These are phyloP conservation scores for Drosophila merina DNA, from an alignment of 2,888 invertebrate species.

Conservation along the genomic window DNA sequence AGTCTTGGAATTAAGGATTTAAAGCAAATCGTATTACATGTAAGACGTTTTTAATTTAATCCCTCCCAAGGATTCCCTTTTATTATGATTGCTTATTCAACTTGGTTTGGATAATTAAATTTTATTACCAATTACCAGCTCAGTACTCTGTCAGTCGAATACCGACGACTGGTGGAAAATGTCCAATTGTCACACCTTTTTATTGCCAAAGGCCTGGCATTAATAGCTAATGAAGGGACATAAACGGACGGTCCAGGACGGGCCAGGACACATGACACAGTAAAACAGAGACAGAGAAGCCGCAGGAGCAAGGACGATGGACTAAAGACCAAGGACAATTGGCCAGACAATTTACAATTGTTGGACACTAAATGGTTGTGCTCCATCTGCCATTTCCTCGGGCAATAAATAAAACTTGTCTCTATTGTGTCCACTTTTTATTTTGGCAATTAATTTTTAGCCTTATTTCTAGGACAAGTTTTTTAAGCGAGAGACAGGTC, in stretches of 20 bases:
- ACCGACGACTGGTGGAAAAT: neutral
- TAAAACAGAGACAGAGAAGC: neutral
- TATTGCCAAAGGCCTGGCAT: constrained; percentile 50
- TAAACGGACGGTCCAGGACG: constrained; percentile 30
- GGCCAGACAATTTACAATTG: constrained; percentile 32
- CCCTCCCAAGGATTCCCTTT: neutral
- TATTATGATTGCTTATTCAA: neutral
- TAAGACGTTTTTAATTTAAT: too few relatives aligned
- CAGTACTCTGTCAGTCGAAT: neutral
- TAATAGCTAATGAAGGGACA: constrained; percentile 73
- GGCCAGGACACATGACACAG: constrained; percentile 16
- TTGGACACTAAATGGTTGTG: constrained; percentile 18
- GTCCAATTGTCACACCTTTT: constrained; percentile 75
- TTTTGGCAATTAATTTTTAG: constrained; percentile 6
- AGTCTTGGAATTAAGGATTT: too few relatives aligned
- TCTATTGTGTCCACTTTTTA: neutral
- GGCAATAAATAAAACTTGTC: constrained; percentile 18
- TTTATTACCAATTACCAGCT: neutral
- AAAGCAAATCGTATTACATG: too few relatives aligned
- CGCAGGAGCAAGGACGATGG: constrained; percentile 8
- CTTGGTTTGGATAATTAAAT: neutral
- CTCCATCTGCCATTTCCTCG: constrained; percentile 1
- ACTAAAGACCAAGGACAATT: constrained; percentile 27
- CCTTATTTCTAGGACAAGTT: neutral
- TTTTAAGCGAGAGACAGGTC: neutral